These are phyloP conservation scores for Chiroxiphia lanceolata DNA, from an alignment of 2,797 vertebrate species.

Conservation along the genomic window DNA sequence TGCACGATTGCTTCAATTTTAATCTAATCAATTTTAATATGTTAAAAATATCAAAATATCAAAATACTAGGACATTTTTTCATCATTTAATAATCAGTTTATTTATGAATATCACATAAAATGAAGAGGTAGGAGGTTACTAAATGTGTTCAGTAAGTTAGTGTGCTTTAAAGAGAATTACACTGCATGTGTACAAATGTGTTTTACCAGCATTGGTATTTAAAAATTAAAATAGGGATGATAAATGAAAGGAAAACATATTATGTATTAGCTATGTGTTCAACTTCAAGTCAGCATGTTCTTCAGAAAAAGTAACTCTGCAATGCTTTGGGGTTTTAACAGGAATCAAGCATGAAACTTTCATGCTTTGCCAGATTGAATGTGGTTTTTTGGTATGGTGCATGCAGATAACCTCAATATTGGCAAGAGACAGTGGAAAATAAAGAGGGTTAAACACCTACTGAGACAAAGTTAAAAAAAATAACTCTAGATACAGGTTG, in stretches of 20 bases:
- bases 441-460: not conserved
- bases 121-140: not conserved
- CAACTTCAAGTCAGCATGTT: not conserved
- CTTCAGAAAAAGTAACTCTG: not conserved
- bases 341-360: not conserved
- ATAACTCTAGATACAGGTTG: not conserved
- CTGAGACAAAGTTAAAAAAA: not conserved
- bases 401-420: not conserved
- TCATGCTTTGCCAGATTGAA: not conserved
- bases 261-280: not conserved
- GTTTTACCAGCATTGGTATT: not conserved
- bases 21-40: not conserved
- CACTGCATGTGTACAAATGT: fast-evolving
- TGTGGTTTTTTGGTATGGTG: not conserved
- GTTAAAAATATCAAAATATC: not conserved
- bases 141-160: not conserved
- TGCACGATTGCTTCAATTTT: not conserved
- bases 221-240: not conserved
- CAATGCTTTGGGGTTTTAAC: fast-evolving
- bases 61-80: not conserved
- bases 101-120: not conserved
- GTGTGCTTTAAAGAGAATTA: not conserved
- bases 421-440: not conserved
- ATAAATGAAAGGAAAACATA: not conserved
- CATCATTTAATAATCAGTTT: not conserved